Evolutionary conservation across 1,140 invertebrate genomes (phyloP), one percentile per base, ranked within the genome.

Genomic region (Drosophila malerkotliana): DNA sequence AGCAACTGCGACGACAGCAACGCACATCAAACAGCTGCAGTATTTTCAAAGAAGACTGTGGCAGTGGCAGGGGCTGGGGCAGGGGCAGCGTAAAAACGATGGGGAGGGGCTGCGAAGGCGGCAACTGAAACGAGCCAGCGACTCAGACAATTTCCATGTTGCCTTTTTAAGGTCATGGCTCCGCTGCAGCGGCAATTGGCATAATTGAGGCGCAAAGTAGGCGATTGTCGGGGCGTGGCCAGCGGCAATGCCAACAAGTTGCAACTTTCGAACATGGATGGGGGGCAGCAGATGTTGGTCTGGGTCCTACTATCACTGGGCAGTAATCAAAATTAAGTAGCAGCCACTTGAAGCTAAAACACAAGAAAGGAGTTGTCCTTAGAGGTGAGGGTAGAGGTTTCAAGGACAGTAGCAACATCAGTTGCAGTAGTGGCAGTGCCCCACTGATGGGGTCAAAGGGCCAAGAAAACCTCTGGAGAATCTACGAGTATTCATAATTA

Each of bases 161-260:
- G 82, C 75, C 83, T 88, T 88, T 87, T 87, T 87, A 87, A 87
- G 83, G 83, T 87, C 83, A 87, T 87, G 83, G 83, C 83, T 76
- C 74, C 49, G 63, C 48, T 34, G 62, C 74, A 68, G 79, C 72
- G 54, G 77, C 82, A 85, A 85, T 87, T 87, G 82, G 84, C 79
- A 87, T 87, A 87, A 87, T 87, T 87, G 83, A 88, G 83, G 83
- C 76, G 79, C 83, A 88, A 76, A 72, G 75, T 72, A 77, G 74
- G 82, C 81, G 82, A 77, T 69, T 77, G 69, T 10, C 12, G 66
- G 73, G 61, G 73, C 62, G 61, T 77, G 68, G 55, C 56, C 78
- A 49, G 49, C 57, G 54, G 72, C 58, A 77, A 77, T 69, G 63
- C 72, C 74, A 77, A 76, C 74, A 76, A 77, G 77, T 75, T 60